These are phyloP conservation scores for Micropterix aruncella DNA, from an alignment of 2,888 invertebrate species.

Conservation along the genomic window DNA sequence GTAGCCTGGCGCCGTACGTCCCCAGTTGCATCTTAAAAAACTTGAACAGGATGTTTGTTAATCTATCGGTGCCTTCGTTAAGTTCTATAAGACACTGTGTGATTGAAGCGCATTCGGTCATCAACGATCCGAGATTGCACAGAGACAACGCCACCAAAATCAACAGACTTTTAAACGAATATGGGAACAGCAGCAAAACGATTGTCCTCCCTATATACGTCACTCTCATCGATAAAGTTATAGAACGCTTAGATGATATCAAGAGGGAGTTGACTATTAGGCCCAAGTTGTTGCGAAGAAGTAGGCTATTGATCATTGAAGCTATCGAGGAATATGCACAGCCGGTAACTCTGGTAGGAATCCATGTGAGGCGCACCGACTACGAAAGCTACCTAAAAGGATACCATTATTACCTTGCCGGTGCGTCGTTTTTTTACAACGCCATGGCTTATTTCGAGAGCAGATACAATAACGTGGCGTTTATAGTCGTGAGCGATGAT, in stretches of 20 bases:
- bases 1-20: slow-evolving; percentile 22
- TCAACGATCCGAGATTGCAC: slow-evolving; percentile 11
- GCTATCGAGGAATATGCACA: slow-evolving; percentile 13
- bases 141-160: neutral
- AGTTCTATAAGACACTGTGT: slow-evolving; percentile 22
- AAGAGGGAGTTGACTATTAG: slow-evolving; percentile 38
- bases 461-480: slow-evolving; percentile 22
- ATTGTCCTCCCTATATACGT: slow-evolving; percentile 37
- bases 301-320: slow-evolving; percentile 24
- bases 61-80: slow-evolving; percentile 23
- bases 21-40: slow-evolving; percentile 23
- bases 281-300: slow-evolving; percentile 25
- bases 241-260: slow-evolving; percentile 39
- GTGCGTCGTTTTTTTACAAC: slow-evolving; percentile 19
- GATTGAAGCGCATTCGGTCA: slow-evolving; percentile 18
- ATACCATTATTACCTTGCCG: slow-evolving; percentile 25
- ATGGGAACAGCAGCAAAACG: slow-evolving; percentile 39
- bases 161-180: neutral
- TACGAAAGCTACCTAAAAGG: slow-evolving; percentile 38
- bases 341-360: slow-evolving; percentile 27
- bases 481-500: slow-evolving; percentile 30
- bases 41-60: slow-evolving; percentile 24
- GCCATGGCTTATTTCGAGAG: slow-evolving; percentile 26
- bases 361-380: slow-evolving; percentile 40
- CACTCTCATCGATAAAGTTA: slow-evolving; percentile 33